phyloP scores from a whole-genome alignment of 2,888 invertebrate genomes.

The Polydrusus tereticollis region DNA sequence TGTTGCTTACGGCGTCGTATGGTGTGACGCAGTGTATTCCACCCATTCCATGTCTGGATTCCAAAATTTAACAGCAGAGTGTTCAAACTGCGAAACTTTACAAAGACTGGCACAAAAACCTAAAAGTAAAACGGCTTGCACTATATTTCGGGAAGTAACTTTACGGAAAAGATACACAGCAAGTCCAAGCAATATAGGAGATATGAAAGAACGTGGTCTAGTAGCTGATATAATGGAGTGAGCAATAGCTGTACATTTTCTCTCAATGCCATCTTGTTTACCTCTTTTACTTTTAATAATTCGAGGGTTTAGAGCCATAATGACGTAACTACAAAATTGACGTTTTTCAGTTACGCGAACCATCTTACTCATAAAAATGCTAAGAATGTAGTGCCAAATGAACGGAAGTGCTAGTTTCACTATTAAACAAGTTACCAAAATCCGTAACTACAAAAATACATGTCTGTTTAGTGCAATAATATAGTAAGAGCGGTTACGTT shows the following conservation, averaged over 20 bases:
- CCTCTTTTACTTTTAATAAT: not conserved
- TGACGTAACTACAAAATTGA: too few relatives aligned
- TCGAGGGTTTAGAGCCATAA: too few relatives aligned
- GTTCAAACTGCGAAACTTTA: not conserved
- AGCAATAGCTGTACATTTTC: conserved; percentile 8
- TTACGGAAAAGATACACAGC: not conserved
- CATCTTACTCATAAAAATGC: too few relatives aligned
- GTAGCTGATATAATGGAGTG: conserved; percentile 14
- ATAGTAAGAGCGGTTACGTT: too few relatives aligned
- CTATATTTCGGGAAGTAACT: not conserved
- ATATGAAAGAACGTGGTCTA: not conserved
- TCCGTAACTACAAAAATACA: too few relatives aligned
- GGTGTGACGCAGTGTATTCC: conserved; percentile 38
- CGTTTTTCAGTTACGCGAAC: too few relatives aligned
- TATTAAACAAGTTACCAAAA: too few relatives aligned
- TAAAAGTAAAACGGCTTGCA: not conserved
- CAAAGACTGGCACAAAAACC: not conserved
- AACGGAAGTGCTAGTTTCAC: too few relatives aligned
- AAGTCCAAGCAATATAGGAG: not conserved
- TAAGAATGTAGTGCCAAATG: too few relatives aligned
- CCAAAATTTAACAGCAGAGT: not conserved
- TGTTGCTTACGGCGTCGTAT: not conserved
- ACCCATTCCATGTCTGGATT: conserved; percentile 36
- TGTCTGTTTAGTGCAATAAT: too few relatives aligned
- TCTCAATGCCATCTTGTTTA: conserved; percentile 1